Evolutionary conservation across 2,113 vertebrate genomes (phyloP), one percentile per base, ranked within the genome.

Genomic region (Calypte anna): DNA sequence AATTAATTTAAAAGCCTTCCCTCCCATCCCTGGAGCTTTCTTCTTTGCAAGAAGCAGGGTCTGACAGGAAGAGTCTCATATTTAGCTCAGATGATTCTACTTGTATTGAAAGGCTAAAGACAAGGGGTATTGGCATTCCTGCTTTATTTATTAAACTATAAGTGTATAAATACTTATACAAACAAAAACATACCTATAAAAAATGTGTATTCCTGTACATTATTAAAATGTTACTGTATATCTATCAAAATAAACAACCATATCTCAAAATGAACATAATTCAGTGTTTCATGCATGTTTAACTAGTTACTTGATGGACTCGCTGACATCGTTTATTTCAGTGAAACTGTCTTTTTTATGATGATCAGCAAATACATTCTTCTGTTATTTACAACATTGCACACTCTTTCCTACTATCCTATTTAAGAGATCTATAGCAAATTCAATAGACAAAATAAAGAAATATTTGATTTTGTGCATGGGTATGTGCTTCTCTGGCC

Each of bases 41-140:
- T 93, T 97, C 91, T 95, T 86, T 93, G 87, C 54, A 85, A 90
- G 93, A 90, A 93, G 85, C 50, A 68, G 50, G 28, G 48, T 53
- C 59, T 78, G 69, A 89, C 75, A 91, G 38, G 86, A 93, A 93
- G 20, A 80, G 51, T 51, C 53, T 93, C 40, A 9, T n/a, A 22
- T 78, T 90, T 86, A 57, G 53, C 57, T 88, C 36, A 75, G 78
- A 83, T 77, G 61, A 82, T 20, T 18, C 33, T 38, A 57, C 30
- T 80, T 23, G 14, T 7, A 75, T 4, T 50, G 61, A 67, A 86
- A 74, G 22, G 44, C n/a, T 57, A 44, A 83, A 46, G 15, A 54
- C 0, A 0, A 50, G 36, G 38, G 15, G 62, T 3, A 2, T 27
- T 4, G 70, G 67, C 48, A 63, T 40, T 57, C 36, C 44, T 31